Evolutionary conservation across 2,113 vertebrate species (phyloP).

Genomic region (Malurus melanocephalus): DNA sequence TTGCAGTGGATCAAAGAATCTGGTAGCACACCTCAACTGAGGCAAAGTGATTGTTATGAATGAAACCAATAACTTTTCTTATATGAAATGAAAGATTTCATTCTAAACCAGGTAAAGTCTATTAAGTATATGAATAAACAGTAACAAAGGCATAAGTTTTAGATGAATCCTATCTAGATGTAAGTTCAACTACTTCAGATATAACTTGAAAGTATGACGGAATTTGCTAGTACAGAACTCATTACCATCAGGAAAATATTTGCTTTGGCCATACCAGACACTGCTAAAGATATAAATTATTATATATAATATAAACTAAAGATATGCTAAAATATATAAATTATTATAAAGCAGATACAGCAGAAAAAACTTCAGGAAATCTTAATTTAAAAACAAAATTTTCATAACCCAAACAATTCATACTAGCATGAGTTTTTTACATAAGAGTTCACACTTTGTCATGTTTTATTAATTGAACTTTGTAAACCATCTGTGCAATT

Average conservation of each 20-base stretch:
- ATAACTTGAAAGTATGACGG: not conserved
- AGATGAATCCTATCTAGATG: not conserved
- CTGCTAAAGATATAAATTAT: too few relatives aligned
- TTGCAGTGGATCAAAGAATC: not conserved
- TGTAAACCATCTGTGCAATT: conserved; percentile 40
- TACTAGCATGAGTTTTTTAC: not conserved
- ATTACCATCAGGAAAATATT: not conserved
- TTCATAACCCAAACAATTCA: not conserved
- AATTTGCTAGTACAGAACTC: not conserved
- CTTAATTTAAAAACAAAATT: conserved; percentile 7
- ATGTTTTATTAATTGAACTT: conserved; percentile 49
- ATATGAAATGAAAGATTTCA: not conserved
- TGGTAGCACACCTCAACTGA: not conserved
- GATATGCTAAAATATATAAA: not conserved
- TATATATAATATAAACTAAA: too few relatives aligned
- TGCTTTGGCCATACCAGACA: not conserved
- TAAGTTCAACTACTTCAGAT: not conserved
- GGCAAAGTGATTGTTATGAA: not conserved
- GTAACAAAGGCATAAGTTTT: not conserved
- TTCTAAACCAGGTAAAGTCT: not conserved
- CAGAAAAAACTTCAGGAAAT: not conserved
- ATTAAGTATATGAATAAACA: not conserved
- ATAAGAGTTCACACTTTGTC: conserved; percentile 1
- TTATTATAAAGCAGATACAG: not conserved
- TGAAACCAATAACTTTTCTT: not conserved